phyloP scores from a whole-genome alignment of 2,797 vertebrate genomes.

The Trematomus bernacchii region DNA sequence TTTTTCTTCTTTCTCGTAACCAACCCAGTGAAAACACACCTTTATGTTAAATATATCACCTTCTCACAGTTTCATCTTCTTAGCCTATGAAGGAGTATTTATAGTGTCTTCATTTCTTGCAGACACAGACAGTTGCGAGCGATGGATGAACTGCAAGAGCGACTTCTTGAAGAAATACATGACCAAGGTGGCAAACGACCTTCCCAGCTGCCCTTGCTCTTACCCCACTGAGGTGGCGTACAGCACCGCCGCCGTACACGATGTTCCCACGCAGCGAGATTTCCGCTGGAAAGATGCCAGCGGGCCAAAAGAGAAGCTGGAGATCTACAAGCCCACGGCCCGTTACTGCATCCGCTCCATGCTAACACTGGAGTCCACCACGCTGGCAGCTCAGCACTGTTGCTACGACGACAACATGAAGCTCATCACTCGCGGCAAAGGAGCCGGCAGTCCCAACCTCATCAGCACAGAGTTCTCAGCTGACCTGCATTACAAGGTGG shows the following conservation, averaged over 20 bases:
- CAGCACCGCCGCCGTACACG: conserved; percentile 89
- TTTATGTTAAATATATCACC: conserved; percentile 23
- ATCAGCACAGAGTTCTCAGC: conserved; percentile 96
- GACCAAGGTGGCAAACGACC: conserved; percentile 90
- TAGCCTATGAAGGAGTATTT: background rate
- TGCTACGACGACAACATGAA: conserved; percentile 91
- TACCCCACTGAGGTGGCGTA: conserved; percentile 93
- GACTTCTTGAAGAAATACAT: conserved; percentile 95
- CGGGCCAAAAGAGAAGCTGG: conserved; percentile 91
- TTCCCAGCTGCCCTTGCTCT: conserved; percentile 94
- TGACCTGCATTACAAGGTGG: conserved; percentile 96
- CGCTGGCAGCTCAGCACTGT: conserved; percentile 94
- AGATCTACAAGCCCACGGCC: conserved; percentile 94
- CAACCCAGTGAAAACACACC: conserved; percentile 37
- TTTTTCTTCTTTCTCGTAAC: conserved; percentile 46
- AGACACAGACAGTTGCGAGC: conserved; percentile 96
- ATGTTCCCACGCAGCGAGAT: conserved; percentile 83
- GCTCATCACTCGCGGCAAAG: conserved; percentile 94
- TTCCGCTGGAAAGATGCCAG: conserved; percentile 95
- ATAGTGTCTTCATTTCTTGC: conserved; percentile 55
- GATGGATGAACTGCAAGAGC: conserved; percentile 96
- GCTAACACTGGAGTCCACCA: conserved; percentile 92
- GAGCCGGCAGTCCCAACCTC: conserved; percentile 92
- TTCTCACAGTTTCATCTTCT: conserved; percentile 29
- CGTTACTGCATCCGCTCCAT: conserved; percentile 94